phyloP scores from a whole-genome alignment of 2,113 vertebrate genomes.

The Eurystomus gularis region DNA sequence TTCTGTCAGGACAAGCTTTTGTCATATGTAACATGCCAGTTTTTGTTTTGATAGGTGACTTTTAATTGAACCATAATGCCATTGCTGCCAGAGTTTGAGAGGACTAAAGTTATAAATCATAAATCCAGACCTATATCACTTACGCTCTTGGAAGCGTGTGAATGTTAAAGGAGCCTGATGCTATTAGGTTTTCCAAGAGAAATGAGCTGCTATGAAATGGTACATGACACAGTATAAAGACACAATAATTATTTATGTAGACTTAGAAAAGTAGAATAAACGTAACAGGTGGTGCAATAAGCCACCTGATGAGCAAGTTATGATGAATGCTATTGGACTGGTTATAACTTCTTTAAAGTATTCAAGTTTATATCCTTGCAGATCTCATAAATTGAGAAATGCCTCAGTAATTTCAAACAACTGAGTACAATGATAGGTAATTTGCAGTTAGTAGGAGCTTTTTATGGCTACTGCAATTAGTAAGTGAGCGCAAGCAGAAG shows the following conservation, averaged over 20 bases:
- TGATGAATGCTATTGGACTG: not conserved
- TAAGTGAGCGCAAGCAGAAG: slow-evolving; percentile 19
- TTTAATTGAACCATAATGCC: slow-evolving; percentile 35
- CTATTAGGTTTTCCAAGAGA: not conserved
- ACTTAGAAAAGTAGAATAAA: not conserved
- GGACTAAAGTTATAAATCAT: not conserved
- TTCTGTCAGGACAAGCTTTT: not conserved
- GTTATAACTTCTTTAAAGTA: slow-evolving; percentile 23
- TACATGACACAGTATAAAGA: not conserved
- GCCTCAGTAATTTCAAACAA: slow-evolving; percentile 51
- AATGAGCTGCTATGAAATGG: not conserved
- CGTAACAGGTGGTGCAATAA: not conserved
- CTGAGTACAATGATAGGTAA: slow-evolving; percentile 34
- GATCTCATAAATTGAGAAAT: slow-evolving; percentile 40
- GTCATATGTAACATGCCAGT: not conserved
- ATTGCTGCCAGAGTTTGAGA: not conserved
- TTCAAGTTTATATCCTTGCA: slow-evolving; percentile 23
- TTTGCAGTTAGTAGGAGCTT: slow-evolving; percentile 36
- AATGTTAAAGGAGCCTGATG: not conserved
- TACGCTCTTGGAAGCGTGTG: not conserved
- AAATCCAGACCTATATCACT: not conserved
- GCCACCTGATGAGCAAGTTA: not conserved
- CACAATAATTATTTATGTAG: not conserved
- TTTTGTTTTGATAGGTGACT: slow-evolving; percentile 33
- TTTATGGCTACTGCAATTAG: slow-evolving; percentile 58